Evolutionary conservation across 2,888 invertebrate species (phyloP), one percentile per base, ranked within the genome.

Genomic region (Conchocele bisecta): DNA sequence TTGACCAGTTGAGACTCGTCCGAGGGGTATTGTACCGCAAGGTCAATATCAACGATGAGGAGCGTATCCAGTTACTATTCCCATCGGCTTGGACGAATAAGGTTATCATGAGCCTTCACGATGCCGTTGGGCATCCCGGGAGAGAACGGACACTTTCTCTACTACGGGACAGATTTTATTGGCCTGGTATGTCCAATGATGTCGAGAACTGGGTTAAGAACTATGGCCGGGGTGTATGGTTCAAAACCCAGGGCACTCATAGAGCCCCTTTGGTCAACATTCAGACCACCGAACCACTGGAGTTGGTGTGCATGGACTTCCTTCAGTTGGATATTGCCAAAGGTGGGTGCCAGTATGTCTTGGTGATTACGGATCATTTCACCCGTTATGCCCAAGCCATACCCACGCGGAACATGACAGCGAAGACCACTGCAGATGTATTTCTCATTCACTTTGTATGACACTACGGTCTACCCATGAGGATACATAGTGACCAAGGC

Each of bases 301-400:
- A 50, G 20, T 17, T 50, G 5, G 50, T 50, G 4, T 50, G 28
- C 29, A 50, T 50, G n/a, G 50, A 28, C 31, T 50, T 28, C n/a
- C 22, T 50, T 5, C 22, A n/a, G 28, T 26, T 50, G 6, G 50
- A 28, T 9, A 50, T n/a, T 9, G 17, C 6, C 4, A 50, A 26
- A n/a, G 28, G 28, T 22, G n/a, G n/a, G n/a, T n/a, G n/a, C n/a
- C n/a, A n/a, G n/a, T n/a, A n/a, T n/a, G n/a, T n/a, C n/a, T n/a
- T n/a, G n/a, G n/a, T n/a, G n/a, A n/a, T n/a, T n/a, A 28, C 29
- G 9, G 50, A 50, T 28, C 50, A 50, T 5, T 50, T 50, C 7
- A 50, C 50, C 6, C n/a, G 50, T n/a, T 50, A 28, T 28, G 50
- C 50, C 2, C 50, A 50, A 20, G 50, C 50, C 17, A 31, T 28